These are phyloP conservation scores for Dipodomys stephensi DNA, from an alignment of 2,113 vertebrate genomes.

Conservation along the genomic window DNA sequence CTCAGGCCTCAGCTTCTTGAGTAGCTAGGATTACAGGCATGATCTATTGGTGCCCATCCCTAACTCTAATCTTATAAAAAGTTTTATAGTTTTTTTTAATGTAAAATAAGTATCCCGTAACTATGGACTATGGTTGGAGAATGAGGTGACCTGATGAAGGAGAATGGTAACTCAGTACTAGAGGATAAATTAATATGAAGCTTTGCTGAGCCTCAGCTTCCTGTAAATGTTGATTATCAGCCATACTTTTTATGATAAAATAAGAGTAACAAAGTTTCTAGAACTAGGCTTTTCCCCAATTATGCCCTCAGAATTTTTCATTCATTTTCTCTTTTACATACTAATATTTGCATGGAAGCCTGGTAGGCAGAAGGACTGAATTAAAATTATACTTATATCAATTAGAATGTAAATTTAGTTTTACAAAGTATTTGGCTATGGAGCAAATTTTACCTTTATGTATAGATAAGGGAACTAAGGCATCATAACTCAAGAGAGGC, in stretches of 20 bases:
- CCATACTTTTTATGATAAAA: background rate
- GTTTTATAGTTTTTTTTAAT: constrained; percentile 1
- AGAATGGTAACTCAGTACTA: background rate
- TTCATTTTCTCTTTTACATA: background rate
- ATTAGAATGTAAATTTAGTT: constrained; percentile 25
- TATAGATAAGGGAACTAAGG: background rate
- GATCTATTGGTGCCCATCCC: too few species aligned
- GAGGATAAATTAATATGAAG: background rate
- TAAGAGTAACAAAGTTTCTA: constrained; percentile 7
- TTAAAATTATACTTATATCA: constrained; percentile 54
- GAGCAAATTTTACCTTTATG: background rate
- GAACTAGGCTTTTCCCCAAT: background rate
- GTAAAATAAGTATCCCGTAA: background rate
- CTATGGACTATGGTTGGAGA: background rate
- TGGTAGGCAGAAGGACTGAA: constrained; percentile 15
- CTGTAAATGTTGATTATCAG: background rate
- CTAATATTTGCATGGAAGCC: constrained; percentile 13
- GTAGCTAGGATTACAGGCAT: too few species aligned
- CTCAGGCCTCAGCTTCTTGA: too few species aligned
- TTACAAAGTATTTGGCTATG: background rate
- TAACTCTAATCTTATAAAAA: constrained; percentile 11
- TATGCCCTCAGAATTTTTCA: background rate
- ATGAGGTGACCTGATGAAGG: background rate
- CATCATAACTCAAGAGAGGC: background rate
- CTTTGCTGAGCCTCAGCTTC: background rate